Evolutionary conservation across 1,140 invertebrate species (phyloP), one percentile per base, ranked within the genome.

Genomic region (Oryctes rhinoceros): DNA sequence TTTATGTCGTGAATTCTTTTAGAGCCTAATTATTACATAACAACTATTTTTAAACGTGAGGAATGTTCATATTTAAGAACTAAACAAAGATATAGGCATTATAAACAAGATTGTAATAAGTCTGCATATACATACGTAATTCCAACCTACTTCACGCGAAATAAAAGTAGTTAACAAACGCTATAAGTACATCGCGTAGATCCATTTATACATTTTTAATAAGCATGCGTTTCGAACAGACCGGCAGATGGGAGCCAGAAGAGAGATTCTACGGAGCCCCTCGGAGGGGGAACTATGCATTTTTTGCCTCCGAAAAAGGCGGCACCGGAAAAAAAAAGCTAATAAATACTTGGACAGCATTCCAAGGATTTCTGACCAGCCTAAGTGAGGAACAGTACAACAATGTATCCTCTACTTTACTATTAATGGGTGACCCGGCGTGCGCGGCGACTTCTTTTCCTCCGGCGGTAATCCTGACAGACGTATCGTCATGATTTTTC

Each of bases 281-380:
- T 59, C 53, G 15, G 53, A n/a, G 53, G 24, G 65, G 65, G 65
- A 71, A 71, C 65, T 71, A 71, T 71, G 65, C 24, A 37, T 71
- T 71, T 71, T 71, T 71, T 71, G 24, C 65, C 65, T 71, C 65
- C 65, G 65, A 71, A 71, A 71, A 71, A 71, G 65, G 65, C 65
- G 65, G 65, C 65, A 71, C 65, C 65, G 65, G 65, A 71, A 71
- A 71, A 71, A 67, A 71, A 71, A 37, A 71, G 65, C 65, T 71
- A 71, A 71, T 71, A 71, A 71, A 71, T 71, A 71, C 65, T 71
- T 24, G 65, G 65, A 71, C 65, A 71, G 65, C 65, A 71, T 71
- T 71, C 65, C 65, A 37, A 71, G 24, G 18, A 71, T 71, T 71
- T 71, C 65, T 71, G 65, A 37, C 65, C 18, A 71, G 65, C 65